Conservation (phyloP, 2,797 vertebrate genomes). For the Arnoldichthys spilopterus region DNA sequence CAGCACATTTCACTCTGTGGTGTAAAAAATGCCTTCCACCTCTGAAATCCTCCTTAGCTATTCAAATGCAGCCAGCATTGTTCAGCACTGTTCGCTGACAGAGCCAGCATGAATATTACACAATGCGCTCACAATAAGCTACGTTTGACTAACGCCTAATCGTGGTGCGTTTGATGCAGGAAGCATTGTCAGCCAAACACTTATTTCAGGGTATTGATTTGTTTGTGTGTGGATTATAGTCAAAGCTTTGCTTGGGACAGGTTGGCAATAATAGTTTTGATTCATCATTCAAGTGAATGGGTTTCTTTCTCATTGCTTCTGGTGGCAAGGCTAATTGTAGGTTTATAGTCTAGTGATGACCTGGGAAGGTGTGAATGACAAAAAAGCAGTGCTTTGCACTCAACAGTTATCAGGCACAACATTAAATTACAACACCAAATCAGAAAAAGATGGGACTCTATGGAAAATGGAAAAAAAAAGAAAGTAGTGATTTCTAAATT, state of each 20-base stretch:
- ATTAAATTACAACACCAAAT: no score
- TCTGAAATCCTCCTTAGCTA: constrained; percentile 24
- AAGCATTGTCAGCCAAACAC: constrained; percentile 43
- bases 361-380: no score
- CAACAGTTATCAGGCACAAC: neutral
- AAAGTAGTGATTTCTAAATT: no score
- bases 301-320: constrained; percentile 24
- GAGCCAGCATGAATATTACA: constrained; percentile 48
- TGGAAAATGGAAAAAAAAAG: no score
- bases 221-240: constrained; percentile 52
- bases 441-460: no score
- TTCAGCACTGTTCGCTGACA: constrained; percentile 32
- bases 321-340: constrained; percentile 43
- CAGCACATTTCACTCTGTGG: constrained; percentile 20
- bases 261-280: constrained; percentile 47
- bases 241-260: constrained; percentile 36
- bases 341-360: constrained; percentile 8
- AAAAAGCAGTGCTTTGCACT: neutral
- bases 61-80: constrained; percentile 36
- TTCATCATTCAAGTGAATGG: constrained; percentile 32
- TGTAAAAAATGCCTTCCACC: constrained; percentile 29
- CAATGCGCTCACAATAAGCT: constrained; percentile 33
- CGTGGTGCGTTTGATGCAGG: constrained; percentile 40
- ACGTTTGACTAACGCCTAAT: constrained; percentile 33
- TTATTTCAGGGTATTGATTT: constrained; percentile 41